A percentile compares a stretch with the other conserved stretches of the same genome.
Evolutionary conservation across 2,888 invertebrate genomes (phyloP).

Genomic region (Ellobium chinense): DNA sequence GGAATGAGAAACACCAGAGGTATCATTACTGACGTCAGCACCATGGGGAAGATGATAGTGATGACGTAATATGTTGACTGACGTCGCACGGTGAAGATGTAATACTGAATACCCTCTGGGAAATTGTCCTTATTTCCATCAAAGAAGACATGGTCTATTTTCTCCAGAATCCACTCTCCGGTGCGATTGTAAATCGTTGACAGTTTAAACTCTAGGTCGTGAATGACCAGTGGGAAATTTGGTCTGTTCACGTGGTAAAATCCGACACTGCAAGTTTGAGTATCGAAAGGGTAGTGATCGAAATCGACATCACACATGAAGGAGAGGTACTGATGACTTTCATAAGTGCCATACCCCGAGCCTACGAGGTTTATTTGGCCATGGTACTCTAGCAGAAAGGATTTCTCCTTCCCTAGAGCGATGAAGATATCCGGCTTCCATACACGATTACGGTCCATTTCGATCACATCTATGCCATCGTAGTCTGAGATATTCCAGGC

Average conservation of each 20-base stretch:
- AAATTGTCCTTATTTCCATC: neutral
- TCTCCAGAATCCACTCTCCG: conserved; percentile 3
- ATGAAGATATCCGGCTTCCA: neutral
- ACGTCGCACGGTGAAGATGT: neutral
- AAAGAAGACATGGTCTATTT: too few relatives aligned
- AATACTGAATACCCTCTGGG: neutral
- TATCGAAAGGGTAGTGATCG: conserved; percentile 7
- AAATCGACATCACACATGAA: conserved; percentile 24
- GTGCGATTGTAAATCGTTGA: neutral
- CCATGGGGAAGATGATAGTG: conserved; percentile 13
- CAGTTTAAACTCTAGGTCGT: neutral
- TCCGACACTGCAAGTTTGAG: neutral
- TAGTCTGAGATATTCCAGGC: conserved; percentile 3
- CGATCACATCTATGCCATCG: neutral
- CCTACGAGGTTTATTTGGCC: neutral
- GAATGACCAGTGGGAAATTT: neutral
- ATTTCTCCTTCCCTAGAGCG: neutral
- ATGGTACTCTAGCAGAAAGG: neutral
- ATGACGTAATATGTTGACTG: conserved; percentile 2
- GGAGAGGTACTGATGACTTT: neutral
- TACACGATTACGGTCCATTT: neutral
- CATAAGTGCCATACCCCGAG: neutral
- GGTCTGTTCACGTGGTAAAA: neutral
- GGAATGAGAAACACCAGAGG: conserved; percentile 3
- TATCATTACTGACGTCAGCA: conserved; percentile 22